Evolutionary conservation across 2,113 vertebrate species (phyloP), one percentile per base, ranked within the genome.

Genomic region (Ctenomys sociabilis): DNA sequence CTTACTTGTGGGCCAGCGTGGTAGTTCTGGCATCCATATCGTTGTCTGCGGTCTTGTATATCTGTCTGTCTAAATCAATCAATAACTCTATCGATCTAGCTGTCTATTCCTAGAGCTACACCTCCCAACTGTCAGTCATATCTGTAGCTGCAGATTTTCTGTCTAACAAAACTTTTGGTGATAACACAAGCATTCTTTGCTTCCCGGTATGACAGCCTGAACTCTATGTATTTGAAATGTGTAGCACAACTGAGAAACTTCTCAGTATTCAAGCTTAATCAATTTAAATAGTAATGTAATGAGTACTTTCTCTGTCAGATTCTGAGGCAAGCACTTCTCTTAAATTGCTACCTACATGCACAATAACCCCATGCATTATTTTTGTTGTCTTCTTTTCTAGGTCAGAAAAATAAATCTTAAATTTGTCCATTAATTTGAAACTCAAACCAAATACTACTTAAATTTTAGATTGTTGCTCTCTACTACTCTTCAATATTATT

Each of bases 311-410:
- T 43, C 19, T 10, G 78, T 7, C 68, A 49, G 5, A 45, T 64
- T 88, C 43, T 83, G 57, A 95, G 63, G n/a, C 85, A 78, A 93
- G 52, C 54, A 73, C 43, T 54, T 82, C 61, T 68, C 93, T 94
- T 45, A 90, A 90, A 52, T 80, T 87, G n/a, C 72, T 77, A 68
- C 12, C 17, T 75, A 81, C 68, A 12, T 32, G 43, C 49, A 49
- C 3, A 66, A 73, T 52, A 84, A 78, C 4, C 72, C 26, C 52
- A 26, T 88, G 57, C 66, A 28, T 24, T 57, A 2, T n/a, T 61
- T 32, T 72, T 73, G 8, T 28, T 57, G 77, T 93, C 68, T 94
- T 10, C 19, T 59, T 83, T 88, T 84, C 64, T 11, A 61, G 28
- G 52, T 24, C 30, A 87, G 26, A 9, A 85, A 90, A 95, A 85